Conservation (phyloP, 2,888 invertebrate species). For the Venusia cambrica region DNA sequence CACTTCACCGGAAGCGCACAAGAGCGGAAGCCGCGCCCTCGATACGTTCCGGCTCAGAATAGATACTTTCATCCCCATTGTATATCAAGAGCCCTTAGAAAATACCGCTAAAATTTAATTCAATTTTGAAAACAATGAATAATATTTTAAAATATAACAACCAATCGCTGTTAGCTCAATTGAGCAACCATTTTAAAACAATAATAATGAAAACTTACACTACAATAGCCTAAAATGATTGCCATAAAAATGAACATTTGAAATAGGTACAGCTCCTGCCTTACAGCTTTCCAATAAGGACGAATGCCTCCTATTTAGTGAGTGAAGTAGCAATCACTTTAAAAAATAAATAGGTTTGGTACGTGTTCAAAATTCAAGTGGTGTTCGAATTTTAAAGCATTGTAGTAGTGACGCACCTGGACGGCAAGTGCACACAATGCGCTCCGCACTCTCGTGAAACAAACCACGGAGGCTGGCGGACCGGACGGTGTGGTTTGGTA, state of each 20-base stretch:
- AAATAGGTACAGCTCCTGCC: too few species aligned
- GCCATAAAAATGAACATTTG: conserved; percentile 25
- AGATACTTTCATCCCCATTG: conserved; percentile 64
- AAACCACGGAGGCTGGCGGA: conserved; percentile 27
- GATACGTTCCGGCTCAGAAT: conserved; percentile 44
- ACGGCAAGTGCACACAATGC: conserved; percentile 27
- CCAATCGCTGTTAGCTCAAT: conserved; percentile 43
- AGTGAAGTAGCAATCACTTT: conserved; percentile 22
- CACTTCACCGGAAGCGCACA: conserved; percentile 57
- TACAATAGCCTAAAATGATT: conserved; percentile 28
- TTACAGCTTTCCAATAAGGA: conserved; percentile 16
- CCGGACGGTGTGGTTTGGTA: conserved; percentile 20
- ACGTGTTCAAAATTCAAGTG: conserved; percentile 37
- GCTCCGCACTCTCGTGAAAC: conserved; percentile 30
- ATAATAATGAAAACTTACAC: conserved; percentile 13
- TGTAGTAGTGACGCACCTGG: conserved; percentile 42
- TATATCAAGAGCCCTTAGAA: conserved; percentile 49
- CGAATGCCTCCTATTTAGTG: neutral
- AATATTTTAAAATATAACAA: conserved; percentile 33
- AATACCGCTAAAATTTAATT: conserved; percentile 30
- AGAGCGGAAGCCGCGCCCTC: conserved; percentile 53
- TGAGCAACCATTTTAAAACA: conserved; percentile 46
- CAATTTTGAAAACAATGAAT: conserved; percentile 31
- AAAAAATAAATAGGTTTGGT: conserved; percentile 32
- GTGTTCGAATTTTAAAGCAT: conserved; percentile 27